Conservation (phyloP, 2,888 invertebrate species). For the Brachynemurus nebulosus region DNA sequence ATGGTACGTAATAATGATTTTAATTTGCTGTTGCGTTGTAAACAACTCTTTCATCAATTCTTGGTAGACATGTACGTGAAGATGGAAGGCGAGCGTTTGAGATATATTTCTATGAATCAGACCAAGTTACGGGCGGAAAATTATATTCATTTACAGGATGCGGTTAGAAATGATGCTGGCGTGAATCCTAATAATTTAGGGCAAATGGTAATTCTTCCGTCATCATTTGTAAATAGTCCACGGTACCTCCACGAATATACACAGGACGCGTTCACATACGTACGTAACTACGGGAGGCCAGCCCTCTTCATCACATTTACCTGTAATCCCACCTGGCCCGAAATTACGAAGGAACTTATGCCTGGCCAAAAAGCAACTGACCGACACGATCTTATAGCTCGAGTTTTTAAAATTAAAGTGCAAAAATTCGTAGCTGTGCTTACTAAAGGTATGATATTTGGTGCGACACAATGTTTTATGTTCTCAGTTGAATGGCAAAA, state of each 20-base stretch:
- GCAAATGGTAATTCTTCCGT: slow-evolving; percentile 20
- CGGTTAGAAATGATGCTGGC: slow-evolving; percentile 19
- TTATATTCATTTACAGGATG: slow-evolving; percentile 24
- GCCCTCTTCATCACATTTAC: slow-evolving; percentile 21
- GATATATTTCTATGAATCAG: slow-evolving; percentile 24
- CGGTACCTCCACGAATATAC: slow-evolving; percentile 21
- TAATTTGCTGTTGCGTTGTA: slow-evolving; percentile 16
- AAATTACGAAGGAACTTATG: slow-evolving; percentile 14
- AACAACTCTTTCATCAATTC: slow-evolving; percentile 21
- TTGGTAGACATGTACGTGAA: slow-evolving; percentile 23
- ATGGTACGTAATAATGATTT: slow-evolving; percentile 17
- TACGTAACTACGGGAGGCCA: slow-evolving; percentile 19
- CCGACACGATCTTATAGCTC: slow-evolving; percentile 12
- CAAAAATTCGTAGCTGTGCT: slow-evolving; percentile 18
- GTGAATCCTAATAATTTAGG: slow-evolving; percentile 17
- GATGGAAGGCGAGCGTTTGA: slow-evolving; percentile 24
- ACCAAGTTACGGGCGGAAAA: slow-evolving; percentile 19
- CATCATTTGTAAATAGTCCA: slow-evolving; percentile 22
- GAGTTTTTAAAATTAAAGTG: slow-evolving; percentile 14
- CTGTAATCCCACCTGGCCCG: slow-evolving; percentile 16
- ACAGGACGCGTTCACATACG: slow-evolving; percentile 22
- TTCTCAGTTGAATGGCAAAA: slow-evolving; percentile 24
- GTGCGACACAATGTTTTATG: slow-evolving; percentile 18
- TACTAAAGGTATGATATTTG: slow-evolving; percentile 19
- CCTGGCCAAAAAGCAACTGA: slow-evolving; percentile 9